phyloP scores from a whole-genome alignment of 2,113 vertebrate genomes.

The Haemorhous mexicanus region DNA sequence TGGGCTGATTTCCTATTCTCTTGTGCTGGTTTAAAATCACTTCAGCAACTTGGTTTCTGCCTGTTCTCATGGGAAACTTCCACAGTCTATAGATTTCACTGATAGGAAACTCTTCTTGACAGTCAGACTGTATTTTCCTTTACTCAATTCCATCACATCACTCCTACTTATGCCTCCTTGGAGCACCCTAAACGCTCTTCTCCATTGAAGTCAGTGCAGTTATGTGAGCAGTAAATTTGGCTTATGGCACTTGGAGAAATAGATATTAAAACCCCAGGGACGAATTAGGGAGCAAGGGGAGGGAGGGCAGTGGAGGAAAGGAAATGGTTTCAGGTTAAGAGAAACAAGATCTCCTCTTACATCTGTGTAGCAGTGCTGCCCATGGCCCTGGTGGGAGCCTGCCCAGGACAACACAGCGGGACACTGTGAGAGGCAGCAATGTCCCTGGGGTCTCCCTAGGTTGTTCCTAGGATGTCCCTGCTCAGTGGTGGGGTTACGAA shows the following conservation, averaged over 20 bases:
- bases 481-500: accelerated
- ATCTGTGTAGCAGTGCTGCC: constrained; percentile 12
- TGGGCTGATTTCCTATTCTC: constrained; percentile 40
- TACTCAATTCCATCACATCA: constrained; percentile 64
- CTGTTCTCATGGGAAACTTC: constrained; percentile 46
- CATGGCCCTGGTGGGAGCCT: background rate
- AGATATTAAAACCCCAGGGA: constrained; percentile 56
- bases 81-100: constrained; percentile 61
- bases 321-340: constrained; percentile 67
- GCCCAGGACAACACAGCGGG: background rate
- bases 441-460: background rate
- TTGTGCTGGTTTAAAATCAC: constrained; percentile 57
- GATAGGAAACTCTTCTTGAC: constrained; percentile 66
- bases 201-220: constrained; percentile 41
- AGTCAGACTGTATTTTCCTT: constrained; percentile 63
- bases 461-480: background rate
- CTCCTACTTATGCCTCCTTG: constrained; percentile 64
- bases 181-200: constrained; percentile 52
- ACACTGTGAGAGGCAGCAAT: background rate
- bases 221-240: constrained; percentile 60
- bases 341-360: constrained; percentile 64
- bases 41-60: constrained; percentile 61
- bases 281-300: background rate
- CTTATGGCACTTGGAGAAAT: constrained; percentile 52
- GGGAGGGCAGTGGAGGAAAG: constrained; percentile 43